A percentile compares a stretch with the other conserved stretches of the same genome.
Conservation (phyloP, 2,113 vertebrate genomes). For the Pungitius pungitius region DNA sequence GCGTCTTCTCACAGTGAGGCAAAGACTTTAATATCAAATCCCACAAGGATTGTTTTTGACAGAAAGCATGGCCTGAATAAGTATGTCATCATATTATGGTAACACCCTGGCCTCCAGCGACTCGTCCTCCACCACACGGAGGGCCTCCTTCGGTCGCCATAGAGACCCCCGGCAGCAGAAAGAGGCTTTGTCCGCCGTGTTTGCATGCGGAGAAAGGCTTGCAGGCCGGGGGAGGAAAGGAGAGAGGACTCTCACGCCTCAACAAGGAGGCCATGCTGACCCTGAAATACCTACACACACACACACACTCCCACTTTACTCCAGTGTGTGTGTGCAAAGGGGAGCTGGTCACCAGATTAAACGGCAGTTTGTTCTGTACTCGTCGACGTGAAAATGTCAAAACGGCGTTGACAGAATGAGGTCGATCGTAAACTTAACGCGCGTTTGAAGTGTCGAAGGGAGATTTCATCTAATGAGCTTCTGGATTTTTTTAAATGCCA, state of each 20-base stretch:
- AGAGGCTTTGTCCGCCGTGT: conserved; percentile 65
- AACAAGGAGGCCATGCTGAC: conserved; percentile 50
- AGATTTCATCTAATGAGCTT: not conserved
- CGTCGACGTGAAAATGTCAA: conserved; percentile 38
- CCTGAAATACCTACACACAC: conserved; percentile 54
- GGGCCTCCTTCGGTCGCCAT: conserved; percentile 59
- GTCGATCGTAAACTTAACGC: not conserved
- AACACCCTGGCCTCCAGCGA: conserved; percentile 40
- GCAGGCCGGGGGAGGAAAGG: conserved; percentile 47
- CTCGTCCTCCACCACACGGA: conserved; percentile 21
- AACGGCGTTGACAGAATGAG: not conserved
- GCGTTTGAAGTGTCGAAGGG: not conserved
- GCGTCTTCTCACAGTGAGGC: not conserved
- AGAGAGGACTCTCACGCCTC: conserved; percentile 63
- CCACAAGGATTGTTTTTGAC: not conserved
- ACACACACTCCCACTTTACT: not conserved
- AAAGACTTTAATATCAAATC: not conserved
- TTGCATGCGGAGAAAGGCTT: conserved; percentile 55
- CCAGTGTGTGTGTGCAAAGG: not conserved
- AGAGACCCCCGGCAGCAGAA: conserved; percentile 58
- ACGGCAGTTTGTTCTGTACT: conserved; percentile 26
- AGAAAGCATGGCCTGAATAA: conserved; percentile 23
- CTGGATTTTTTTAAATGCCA: not conserved
- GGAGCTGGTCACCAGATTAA: conserved; percentile 13
- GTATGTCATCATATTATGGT: conserved; percentile 52